Evolutionary conservation across 2,113 vertebrate genomes (phyloP), one percentile per base, ranked within the genome.

Genomic region (Oostethus manadensis): DNA sequence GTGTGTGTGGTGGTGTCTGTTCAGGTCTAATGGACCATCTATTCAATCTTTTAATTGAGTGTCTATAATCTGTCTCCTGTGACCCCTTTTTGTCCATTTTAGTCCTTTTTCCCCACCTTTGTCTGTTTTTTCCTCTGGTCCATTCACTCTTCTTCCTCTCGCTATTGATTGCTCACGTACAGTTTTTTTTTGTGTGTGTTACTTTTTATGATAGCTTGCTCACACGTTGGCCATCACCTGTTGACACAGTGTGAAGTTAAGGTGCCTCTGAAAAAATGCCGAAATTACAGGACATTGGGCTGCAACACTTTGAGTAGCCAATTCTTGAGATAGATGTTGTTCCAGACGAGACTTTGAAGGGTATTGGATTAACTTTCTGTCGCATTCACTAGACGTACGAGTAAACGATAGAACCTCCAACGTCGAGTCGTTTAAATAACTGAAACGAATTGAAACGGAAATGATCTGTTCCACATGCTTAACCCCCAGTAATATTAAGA

Each of bases 11-110:
- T 2, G 73, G 77, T 79, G 78, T 85, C 82, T 58, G 66, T 81
- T 86, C 71, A 64, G 76, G 76, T 84, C 81, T 81, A 84, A 81
- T 80, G 72, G 77, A 46, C 68, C 70, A 80, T 86, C 78, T 81
- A 77, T 84, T 85, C 80, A 74, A 15, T 73, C 79, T 23, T 84
- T 86, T 82, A 86, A 86, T 85, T 84, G 79, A 84, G 79, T 81
- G 76, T 82, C 79, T 79, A 84, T 84, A 82, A 83, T 83, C 78
- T 71, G 73, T 78, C 81, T 80, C 80, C 68, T 43, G 68, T 80
- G 86, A 86, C 86, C 84, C 79, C 79, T 76, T 86, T 80, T 81
- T 58, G 17, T 33, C n/a, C 20, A 75, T 78, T 78, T 74, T 70
- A 71, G 53, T 55, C 66, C 58, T 42, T 71, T 60, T 62, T 62